Conservation (phyloP, 2,888 invertebrate genomes). For the Blastobasis adustella region DNA sequence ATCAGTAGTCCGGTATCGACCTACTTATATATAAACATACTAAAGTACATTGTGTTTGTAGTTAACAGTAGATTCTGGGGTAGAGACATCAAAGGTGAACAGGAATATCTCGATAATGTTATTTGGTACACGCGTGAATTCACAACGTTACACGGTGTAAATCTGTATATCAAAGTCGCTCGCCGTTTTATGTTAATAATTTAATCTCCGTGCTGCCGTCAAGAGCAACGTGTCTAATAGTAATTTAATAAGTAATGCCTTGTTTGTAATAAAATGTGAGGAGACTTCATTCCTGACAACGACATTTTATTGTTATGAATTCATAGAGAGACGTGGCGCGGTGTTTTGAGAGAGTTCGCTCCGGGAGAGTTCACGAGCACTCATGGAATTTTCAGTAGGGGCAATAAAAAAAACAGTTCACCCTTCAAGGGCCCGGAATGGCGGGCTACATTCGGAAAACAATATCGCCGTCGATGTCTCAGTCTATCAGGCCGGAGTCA, state of each 20-base stretch:
- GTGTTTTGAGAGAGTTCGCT: slow-evolving; percentile 22
- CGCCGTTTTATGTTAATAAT: slow-evolving; percentile 53
- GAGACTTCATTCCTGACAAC: slow-evolving; percentile 21
- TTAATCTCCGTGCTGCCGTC: slow-evolving; percentile 45
- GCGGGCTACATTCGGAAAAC: slow-evolving; percentile 55
- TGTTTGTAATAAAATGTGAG: slow-evolving; percentile 28
- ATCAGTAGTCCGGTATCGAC: no score
- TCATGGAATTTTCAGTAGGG: slow-evolving; percentile 53
- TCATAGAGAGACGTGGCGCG: slow-evolving; percentile 12
- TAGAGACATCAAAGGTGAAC: slow-evolving; percentile 33
- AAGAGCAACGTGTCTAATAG: slow-evolving; percentile 45
- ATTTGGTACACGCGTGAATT: slow-evolving; percentile 36
- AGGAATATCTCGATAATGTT: slow-evolving; percentile 31
- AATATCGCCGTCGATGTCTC: slow-evolving; percentile 65
- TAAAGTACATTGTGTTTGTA: no score
- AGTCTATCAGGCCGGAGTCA: slow-evolving; percentile 65
- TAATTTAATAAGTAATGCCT: slow-evolving; percentile 57
- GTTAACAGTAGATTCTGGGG: background rate
- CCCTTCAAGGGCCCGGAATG: slow-evolving; percentile 42
- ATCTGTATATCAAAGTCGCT: slow-evolving; percentile 46
- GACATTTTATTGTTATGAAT: slow-evolving; percentile 23
- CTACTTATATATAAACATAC: no score
- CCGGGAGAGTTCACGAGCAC: slow-evolving; percentile 26
- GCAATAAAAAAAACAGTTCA: slow-evolving; percentile 56
- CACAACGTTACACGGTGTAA: slow-evolving; percentile 36